phyloP scores from a whole-genome alignment of 2,113 vertebrate genomes.

The rat (Rattus norvegicus) region DNA sequence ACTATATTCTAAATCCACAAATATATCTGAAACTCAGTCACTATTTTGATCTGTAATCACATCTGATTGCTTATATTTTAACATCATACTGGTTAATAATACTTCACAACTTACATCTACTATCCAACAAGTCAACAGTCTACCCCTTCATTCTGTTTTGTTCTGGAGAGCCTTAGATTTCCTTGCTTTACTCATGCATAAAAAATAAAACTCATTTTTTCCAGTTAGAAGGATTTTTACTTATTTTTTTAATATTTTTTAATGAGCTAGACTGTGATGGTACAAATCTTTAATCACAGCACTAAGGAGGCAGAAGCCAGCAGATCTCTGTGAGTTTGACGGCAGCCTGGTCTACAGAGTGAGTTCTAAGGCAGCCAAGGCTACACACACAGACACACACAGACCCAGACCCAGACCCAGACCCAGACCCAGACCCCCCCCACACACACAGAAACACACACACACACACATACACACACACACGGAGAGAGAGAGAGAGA shows the following conservation, averaged over 20 bases:
- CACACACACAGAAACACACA: too few species aligned
- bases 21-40: background rate
- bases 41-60: background rate
- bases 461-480: too few species aligned
- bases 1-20: background rate
- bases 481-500: background rate
- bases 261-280: background rate
- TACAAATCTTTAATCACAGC: background rate
- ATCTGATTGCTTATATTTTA: background rate
- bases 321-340: background rate
- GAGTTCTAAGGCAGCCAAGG: background rate
- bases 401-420: too few species aligned
- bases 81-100: background rate
- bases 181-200: conserved; percentile 33
- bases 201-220: background rate
- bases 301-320: background rate
- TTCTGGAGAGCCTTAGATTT: background rate
- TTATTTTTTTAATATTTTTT: background rate
- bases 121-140: background rate
- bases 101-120: background rate
- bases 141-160: background rate
- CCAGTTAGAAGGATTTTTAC: background rate
- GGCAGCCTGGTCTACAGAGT: background rate
- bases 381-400: background rate
- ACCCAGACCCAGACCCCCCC: too few species aligned